Evolutionary conservation across 2,797 vertebrate species (phyloP).

Genomic region (Rhinichthys osculus): DNA sequence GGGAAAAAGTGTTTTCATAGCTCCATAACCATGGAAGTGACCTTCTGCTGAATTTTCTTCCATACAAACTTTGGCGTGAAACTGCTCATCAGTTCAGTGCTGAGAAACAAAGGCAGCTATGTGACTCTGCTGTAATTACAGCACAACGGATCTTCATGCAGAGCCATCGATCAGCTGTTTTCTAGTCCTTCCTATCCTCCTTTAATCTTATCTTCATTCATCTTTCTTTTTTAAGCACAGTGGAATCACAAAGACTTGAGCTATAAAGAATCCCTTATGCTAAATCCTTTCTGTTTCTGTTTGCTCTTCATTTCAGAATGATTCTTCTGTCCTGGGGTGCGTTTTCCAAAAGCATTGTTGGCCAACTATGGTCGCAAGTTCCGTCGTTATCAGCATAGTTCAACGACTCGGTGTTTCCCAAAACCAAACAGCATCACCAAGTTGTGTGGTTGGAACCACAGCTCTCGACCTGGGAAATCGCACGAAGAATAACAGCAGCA

Average conservation of each 20-base stretch:
- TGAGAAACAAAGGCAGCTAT: constrained; percentile 48
- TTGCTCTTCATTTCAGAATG: background rate
- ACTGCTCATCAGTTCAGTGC: constrained; percentile 50
- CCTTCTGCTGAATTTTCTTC: constrained; percentile 55
- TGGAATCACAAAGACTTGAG: background rate
- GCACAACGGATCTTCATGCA: constrained; percentile 38
- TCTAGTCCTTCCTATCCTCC: constrained; percentile 21
- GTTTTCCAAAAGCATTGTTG: too few species aligned
- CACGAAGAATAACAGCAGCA: too few species aligned
- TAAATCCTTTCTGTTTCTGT: background rate
- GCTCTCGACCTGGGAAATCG: too few species aligned
- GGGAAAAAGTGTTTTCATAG: constrained; percentile 24
- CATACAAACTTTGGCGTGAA: constrained; percentile 30
- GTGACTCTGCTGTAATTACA: constrained; percentile 54
- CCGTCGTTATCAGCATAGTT: too few species aligned
- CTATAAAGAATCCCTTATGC: background rate
- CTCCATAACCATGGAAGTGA: constrained; percentile 53
- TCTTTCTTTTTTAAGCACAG: constrained; percentile 18
- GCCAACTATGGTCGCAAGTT: too few species aligned
- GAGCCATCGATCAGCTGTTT: constrained; percentile 51
- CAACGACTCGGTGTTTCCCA: too few species aligned
- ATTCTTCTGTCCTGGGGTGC: background rate
- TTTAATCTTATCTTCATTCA: constrained; percentile 26
- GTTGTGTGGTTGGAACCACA: too few species aligned
- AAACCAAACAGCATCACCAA: too few species aligned